These are phyloP conservation scores for Ooceraea biroi DNA, from an alignment of 1,140 invertebrate genomes.

Conservation along the genomic window DNA sequence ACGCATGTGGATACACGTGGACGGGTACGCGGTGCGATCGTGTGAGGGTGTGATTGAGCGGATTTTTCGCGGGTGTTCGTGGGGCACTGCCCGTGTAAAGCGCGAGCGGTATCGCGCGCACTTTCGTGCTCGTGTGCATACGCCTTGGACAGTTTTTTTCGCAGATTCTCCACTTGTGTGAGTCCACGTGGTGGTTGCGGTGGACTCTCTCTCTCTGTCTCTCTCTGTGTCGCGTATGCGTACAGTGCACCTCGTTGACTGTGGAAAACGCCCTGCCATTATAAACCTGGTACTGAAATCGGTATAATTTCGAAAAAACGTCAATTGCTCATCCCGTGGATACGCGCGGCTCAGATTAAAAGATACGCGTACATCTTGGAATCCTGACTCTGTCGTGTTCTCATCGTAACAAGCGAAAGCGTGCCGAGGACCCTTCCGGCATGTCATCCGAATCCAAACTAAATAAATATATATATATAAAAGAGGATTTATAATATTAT, in stretches of 20 bases:
- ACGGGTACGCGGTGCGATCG: slow-evolving; percentile 43
- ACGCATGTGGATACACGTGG: slow-evolving; percentile 59
- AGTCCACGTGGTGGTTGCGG: slow-evolving; percentile 67
- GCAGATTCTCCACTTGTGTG: slow-evolving; percentile 47
- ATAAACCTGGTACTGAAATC: not conserved
- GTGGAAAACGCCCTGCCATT: slow-evolving; percentile 69
- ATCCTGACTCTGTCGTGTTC: too few species aligned
- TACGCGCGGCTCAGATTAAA: not conserved
- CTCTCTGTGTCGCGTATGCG: slow-evolving; percentile 18
- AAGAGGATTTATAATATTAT: too few species aligned
- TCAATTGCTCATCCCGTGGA: not conserved
- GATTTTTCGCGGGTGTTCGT: slow-evolving; percentile 74
- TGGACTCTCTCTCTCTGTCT: not conserved
- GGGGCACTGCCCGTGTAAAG: slow-evolving; percentile 41
- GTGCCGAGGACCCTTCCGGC: too few species aligned
- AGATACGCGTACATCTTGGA: not conserved
- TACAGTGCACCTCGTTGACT: slow-evolving; percentile 70
- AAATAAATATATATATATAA: too few species aligned
- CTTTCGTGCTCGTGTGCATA: slow-evolving; percentile 39
- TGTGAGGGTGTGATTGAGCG: slow-evolving; percentile 67
- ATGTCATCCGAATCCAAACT: too few species aligned
- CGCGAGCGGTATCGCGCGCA: slow-evolving; percentile 25
- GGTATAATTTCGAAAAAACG: slow-evolving; percentile 36
- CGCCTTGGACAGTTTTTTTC: slow-evolving; percentile 74
- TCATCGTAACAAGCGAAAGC: too few species aligned